Evolutionary conservation across 2,888 invertebrate genomes (phyloP).

Genomic region (Drosophila aldrichi): DNA sequence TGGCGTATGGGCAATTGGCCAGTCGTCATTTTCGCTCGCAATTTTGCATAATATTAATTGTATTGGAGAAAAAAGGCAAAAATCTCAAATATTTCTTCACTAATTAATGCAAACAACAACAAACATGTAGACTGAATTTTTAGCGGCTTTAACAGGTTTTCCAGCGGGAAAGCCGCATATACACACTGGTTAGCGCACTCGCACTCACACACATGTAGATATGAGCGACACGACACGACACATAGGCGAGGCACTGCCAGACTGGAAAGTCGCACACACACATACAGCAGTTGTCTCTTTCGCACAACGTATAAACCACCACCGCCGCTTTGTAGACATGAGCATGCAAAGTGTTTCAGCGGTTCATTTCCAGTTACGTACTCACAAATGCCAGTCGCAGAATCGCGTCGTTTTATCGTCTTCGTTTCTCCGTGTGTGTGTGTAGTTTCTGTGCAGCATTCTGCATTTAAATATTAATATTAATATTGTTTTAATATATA

Average conservation of each 20-base stretch:
- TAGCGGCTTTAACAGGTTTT: constrained; percentile 80
- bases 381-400: constrained; percentile 70
- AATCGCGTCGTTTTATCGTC: constrained; percentile 66
- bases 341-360: constrained; percentile 70
- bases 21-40: constrained; percentile 29
- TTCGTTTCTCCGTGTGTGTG: constrained; percentile 58
- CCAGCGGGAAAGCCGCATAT: constrained; percentile 63
- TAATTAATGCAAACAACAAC: constrained; percentile 79
- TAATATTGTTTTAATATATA: constrained; percentile 48
- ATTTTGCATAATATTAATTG: constrained; percentile 74
- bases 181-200: constrained; percentile 53
- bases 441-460: constrained; percentile 56
- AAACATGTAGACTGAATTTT: constrained; percentile 71
- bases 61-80: constrained; percentile 63
- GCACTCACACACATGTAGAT: constrained; percentile 53
- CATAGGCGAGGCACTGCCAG: constrained; percentile 69
- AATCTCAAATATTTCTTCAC: constrained; percentile 76
- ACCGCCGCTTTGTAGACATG: constrained; percentile 58
- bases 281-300: constrained; percentile 59
- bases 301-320: constrained; percentile 44
- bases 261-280: constrained; percentile 64
- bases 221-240: constrained; percentile 24
- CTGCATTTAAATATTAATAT: constrained; percentile 49
- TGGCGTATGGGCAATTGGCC: constrained; percentile 34
- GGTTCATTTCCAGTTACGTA: constrained; percentile 77